Base-by-base conservation (phyloP, 1,140 invertebrate genomes). In the Lepidurus apus region DNA sequence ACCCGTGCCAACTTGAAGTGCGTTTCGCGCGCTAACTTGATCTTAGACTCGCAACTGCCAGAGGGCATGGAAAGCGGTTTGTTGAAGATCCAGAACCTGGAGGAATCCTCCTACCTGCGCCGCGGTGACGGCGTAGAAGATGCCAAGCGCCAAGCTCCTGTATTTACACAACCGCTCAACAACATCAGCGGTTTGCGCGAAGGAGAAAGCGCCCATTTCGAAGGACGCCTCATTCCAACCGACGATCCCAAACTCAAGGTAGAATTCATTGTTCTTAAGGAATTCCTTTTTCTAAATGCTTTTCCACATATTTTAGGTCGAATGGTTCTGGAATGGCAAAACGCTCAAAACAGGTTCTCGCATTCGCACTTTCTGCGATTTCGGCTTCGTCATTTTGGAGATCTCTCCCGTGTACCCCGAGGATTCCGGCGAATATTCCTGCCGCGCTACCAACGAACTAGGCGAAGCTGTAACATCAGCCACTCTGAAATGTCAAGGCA, bases 271-370 rank as follows among this genome's bases (percentile, higher is more conserved):
- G 42, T 24, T 17, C 17, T 24, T 8, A n/a, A n/a, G 1, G 2
- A 1, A 5, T 26, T 42, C 34, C 74, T n/a, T 17, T 10, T 10
- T 17, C 17, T 11, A 9, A n/a, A 13, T 4, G 42, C 13, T 13
- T 65, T 43, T 17, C 34, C n/a, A 8, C 13, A 6, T 78, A 47
- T 84, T 85, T 80, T 80, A 90, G 89, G 93, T 98, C 42, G 95
- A 97, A 88, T 97, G 95, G 95, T 95, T 93, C 87, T 95, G 93
- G 91, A 96, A 97, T 85, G 94, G 94, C 77, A 93, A 95, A 86
- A 91, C 95, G 42, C 86, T 97, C 73, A 92, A 91, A 85, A 93
- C 94, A 47, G 95, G 93, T 76, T 95, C 95, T 17, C 88, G 95
- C 81, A 96, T 97, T 87, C 90, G 95, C 75, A 96, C 93, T 74